Percentiles rank a stretch among this genome's conserved stretches.
phyloP scores from a whole-genome alignment of 2,797 vertebrate genomes.

The Stomatorhinus walkeri region DNA sequence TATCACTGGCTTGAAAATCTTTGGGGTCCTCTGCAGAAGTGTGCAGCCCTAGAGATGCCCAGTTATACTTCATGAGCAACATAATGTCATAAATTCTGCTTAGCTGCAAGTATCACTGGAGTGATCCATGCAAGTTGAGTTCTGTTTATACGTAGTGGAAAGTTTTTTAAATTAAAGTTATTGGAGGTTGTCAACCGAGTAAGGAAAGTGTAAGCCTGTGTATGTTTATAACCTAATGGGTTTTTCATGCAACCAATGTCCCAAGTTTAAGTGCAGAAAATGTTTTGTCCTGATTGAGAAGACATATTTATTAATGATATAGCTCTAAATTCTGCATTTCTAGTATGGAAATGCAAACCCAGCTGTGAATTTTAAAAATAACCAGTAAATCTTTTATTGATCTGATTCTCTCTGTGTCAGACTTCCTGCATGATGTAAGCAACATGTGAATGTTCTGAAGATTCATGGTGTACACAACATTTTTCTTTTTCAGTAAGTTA shows the following conservation, averaged over 20 bases:
- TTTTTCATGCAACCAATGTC: neutral
- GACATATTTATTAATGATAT: neutral
- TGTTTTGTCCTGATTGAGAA: neutral
- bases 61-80: neutral
- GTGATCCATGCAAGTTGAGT: neutral
- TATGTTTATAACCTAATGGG: neutral
- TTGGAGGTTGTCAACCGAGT: neutral
- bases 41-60: conserved; percentile 2
- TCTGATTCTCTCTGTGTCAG: neutral
- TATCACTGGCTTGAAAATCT: conserved; percentile 6
- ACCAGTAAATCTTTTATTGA: neutral
- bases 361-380: conserved; percentile 3
- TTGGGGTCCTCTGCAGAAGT: conserved; percentile 6
- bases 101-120: conserved; percentile 2
- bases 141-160: neutral
- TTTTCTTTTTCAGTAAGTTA: neutral
- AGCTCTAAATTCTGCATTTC: neutral
- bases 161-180: neutral
- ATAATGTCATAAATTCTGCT: conserved; percentile 11
- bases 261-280: neutral
- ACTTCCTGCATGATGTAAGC: neutral
- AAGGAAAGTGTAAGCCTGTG: neutral
- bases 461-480: neutral
- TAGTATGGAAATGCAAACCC: neutral
- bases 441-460: neutral